phyloP scores from a whole-genome alignment of 2,797 vertebrate species.

The Avahi laniger region DNA sequence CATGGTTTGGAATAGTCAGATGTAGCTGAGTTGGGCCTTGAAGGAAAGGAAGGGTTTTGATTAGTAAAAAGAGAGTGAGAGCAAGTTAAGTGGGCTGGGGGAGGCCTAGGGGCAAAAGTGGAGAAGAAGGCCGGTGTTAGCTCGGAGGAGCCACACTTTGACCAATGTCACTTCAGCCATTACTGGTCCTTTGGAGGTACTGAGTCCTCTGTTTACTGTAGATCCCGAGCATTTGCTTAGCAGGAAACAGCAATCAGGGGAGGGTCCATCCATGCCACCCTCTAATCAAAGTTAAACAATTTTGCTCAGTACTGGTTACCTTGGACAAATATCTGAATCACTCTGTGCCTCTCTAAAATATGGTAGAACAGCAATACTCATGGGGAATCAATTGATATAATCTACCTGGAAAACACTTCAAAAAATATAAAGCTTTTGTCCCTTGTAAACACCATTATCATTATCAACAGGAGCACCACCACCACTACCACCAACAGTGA shows the following conservation, averaged over 20 bases:
- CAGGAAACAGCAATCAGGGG: not conserved
- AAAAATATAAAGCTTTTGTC: slow-evolving; percentile 4
- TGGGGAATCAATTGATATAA: not conserved
- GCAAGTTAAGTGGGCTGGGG: not conserved
- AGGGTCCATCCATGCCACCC: not conserved
- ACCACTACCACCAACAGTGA: not conserved
- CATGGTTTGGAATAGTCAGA: not conserved
- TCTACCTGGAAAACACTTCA: not conserved
- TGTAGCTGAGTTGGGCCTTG: not conserved
- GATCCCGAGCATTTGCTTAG: not conserved
- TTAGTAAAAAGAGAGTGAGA: slow-evolving; percentile 13
- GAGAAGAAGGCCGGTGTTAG: not conserved
- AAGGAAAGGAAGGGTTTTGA: not conserved
- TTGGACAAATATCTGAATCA: slow-evolving; percentile 17
- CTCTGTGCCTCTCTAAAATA: slow-evolving; percentile 41
- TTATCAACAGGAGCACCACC: not conserved
- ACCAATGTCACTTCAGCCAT: not conserved
- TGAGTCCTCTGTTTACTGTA: not conserved
- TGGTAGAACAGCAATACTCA: not conserved
- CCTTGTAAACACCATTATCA: not conserved
- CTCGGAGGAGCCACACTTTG: not conserved
- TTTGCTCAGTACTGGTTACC: slow-evolving; percentile 20
- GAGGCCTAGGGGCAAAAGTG: not conserved
- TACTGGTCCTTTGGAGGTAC: not conserved
- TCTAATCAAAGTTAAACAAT: slow-evolving; percentile 24